Conservation (phyloP, 1,140 invertebrate species). For the Oscheius sp. region DNA sequence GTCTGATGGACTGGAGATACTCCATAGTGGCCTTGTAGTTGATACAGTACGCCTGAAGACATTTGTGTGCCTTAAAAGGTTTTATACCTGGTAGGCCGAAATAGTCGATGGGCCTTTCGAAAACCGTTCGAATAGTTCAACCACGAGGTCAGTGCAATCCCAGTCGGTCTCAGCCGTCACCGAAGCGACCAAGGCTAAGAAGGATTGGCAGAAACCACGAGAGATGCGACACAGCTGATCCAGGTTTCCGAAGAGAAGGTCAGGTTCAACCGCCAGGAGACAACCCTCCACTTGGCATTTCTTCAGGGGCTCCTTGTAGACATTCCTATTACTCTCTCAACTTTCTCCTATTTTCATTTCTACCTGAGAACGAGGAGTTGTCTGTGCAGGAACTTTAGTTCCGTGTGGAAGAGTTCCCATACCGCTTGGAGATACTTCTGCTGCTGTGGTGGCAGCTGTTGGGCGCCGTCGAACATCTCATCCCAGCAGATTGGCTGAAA, state of each 20-base stretch:
- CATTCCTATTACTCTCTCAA: slow-evolving; percentile 63
- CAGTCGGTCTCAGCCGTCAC: slow-evolving; percentile 65
- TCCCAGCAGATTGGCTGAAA: slow-evolving; percentile 64
- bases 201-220: slow-evolving; percentile 72
- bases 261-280: slow-evolving; percentile 72
- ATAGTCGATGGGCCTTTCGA: slow-evolving; percentile 59
- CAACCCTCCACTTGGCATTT: slow-evolving; percentile 73
- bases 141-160: slow-evolving; percentile 66
- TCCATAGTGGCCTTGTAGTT: slow-evolving; percentile 55
- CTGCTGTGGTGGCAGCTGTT: slow-evolving; percentile 61
- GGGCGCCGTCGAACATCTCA: slow-evolving; percentile 62
- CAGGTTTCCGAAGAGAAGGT: slow-evolving; percentile 72
- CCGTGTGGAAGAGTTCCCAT: slow-evolving; percentile 73
- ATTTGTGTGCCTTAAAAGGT: not conserved
- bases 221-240: slow-evolving; percentile 71
- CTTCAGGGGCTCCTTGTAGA: slow-evolving; percentile 73
- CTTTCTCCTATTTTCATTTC: not conserved
- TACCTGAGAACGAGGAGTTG: slow-evolving; percentile 73
- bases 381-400: slow-evolving; percentile 71
- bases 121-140: slow-evolving; percentile 68
- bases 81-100: slow-evolving; percentile 55
- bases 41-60: slow-evolving; percentile 34
- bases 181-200: slow-evolving; percentile 67
- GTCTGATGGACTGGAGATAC: slow-evolving; percentile 53
- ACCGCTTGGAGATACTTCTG: slow-evolving; percentile 68